These are phyloP conservation scores for Heliangelus exortis DNA, from an alignment of 2,797 vertebrate genomes.

Conservation along the genomic window DNA sequence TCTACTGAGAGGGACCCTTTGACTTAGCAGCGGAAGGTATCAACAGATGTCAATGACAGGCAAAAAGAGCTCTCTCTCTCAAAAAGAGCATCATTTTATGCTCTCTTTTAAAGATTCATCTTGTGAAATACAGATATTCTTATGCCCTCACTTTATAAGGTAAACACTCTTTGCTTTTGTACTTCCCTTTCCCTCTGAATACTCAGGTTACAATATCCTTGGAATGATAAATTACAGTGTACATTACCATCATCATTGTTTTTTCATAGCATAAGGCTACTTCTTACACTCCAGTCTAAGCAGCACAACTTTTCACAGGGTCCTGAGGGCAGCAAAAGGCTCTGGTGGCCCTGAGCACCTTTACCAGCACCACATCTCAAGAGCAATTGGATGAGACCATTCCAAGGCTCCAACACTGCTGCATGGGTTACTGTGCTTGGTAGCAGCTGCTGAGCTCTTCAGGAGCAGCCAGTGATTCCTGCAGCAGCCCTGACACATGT, in stretches of 20 bases:
- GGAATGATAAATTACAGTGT: too few relatives aligned
- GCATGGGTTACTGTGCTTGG: fast-evolving
- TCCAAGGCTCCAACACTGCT: fast-evolving
- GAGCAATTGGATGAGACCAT: neutral
- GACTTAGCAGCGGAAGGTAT: neutral
- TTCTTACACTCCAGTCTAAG: neutral
- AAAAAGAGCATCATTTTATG: neutral
- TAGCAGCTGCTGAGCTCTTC: neutral
- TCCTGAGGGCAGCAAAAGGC: neutral
- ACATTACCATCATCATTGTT: neutral
- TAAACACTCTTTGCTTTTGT: neutral
- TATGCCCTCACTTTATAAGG: neutral
- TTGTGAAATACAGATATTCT: neutral
- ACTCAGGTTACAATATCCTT: neutral
- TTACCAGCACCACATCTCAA: neutral
- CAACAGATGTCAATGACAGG: neutral
- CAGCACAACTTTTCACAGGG: neutral
- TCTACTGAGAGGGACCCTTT: neutral
- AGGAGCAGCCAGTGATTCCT: neutral
- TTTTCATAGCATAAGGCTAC: neutral
- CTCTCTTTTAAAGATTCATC: neutral
- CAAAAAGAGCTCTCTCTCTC: neutral
- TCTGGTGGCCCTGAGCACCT: neutral
- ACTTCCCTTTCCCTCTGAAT: neutral
- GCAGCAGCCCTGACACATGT: neutral